Conservation (phyloP, 2,888 invertebrate species). For the Baccha elongata region DNA sequence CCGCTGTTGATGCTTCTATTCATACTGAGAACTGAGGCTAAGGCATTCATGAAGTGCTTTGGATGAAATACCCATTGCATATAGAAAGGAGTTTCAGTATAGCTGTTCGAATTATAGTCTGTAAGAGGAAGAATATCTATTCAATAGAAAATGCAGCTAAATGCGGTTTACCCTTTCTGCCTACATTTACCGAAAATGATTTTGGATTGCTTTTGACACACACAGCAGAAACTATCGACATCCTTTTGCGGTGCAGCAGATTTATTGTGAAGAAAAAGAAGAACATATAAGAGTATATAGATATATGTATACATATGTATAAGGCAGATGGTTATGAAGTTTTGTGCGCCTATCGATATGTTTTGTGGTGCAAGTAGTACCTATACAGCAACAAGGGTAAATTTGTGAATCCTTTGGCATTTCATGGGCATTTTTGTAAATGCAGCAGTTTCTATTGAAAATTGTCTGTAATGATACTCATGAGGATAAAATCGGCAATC, state of each 20-base stretch:
- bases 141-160: constrained; percentile 71
- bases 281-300: neutral
- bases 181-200: constrained; percentile 64
- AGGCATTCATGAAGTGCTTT: neutral
- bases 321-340: constrained; percentile 34
- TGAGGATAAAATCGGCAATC: neutral
- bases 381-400: neutral
- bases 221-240: constrained; percentile 59
- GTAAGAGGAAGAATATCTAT: constrained; percentile 11
- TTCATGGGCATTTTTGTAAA: constrained; percentile 61
- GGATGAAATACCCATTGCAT: constrained; percentile 24
- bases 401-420: constrained; percentile 39
- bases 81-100: constrained; percentile 3
- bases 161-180: constrained; percentile 65
- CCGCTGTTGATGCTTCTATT: constrained; percentile 47
- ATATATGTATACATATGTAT: constrained; percentile 39
- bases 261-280: neutral
- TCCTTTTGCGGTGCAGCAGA: constrained; percentile 46
- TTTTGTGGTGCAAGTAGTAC: constrained; percentile 5
- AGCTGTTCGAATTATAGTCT: neutral
- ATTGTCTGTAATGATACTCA: neutral
- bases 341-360: constrained; percentile 34
- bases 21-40: neutral
- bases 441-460: constrained; percentile 42
- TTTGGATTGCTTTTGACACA: constrained; percentile 56